Evolutionary conservation across 2,113 vertebrate genomes (phyloP).

Genomic region (Chunga burmeisteri): DNA sequence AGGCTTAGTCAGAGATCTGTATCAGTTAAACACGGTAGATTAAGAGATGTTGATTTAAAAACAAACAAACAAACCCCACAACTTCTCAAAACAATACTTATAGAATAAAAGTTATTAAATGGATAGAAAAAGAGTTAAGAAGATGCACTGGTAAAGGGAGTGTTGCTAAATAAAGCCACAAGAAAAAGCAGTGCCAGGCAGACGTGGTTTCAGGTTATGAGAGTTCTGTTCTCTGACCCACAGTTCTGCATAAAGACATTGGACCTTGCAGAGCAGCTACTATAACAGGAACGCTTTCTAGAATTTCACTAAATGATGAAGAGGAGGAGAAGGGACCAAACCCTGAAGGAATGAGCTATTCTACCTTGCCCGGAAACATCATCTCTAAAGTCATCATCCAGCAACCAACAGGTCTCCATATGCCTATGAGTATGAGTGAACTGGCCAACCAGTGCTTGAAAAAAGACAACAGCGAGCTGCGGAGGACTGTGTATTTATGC

Average conservation of each 20-base stretch:
- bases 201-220: neutral
- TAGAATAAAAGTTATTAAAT: neutral
- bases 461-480: conserved; percentile 87
- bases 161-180: neutral
- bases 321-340: conserved; percentile 89
- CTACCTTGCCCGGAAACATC: conserved; percentile 96
- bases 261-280: conserved; percentile 94
- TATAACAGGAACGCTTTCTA: conserved; percentile 95
- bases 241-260: conserved; percentile 98
- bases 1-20: neutral
- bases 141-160: neutral
- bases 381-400: conserved; percentile 99
- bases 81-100: neutral
- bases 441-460: conserved; percentile 88
- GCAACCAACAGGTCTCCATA: conserved; percentile 91
- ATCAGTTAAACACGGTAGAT: neutral
- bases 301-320: conserved; percentile 97
- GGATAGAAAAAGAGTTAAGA: neutral
- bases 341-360: conserved; percentile 93
- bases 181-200: neutral
- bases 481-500: conserved; percentile 95
- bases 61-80: neutral
- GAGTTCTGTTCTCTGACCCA: conserved; percentile 51
- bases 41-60: neutral
- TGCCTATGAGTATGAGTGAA: conserved; percentile 91